phyloP scores from a whole-genome alignment of 1,140 invertebrate genomes.

The Eulimnadia texana region DNA sequence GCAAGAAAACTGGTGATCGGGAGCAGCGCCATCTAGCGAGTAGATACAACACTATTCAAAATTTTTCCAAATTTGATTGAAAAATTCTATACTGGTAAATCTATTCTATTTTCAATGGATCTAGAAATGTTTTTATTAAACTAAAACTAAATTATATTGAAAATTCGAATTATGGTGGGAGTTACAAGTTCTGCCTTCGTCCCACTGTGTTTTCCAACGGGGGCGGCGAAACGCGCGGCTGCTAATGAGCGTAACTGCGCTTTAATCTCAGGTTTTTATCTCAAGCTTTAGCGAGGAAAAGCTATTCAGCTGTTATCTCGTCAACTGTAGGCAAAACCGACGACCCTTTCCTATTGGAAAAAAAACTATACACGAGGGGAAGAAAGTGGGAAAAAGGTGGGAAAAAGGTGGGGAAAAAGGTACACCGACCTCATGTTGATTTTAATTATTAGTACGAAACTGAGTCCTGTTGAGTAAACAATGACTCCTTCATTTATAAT shows the following conservation, averaged over 20 bases:
- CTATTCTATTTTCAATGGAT: too few relatives aligned
- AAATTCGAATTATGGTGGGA: too few relatives aligned
- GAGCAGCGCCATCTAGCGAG: not conserved
- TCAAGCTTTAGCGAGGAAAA: not conserved
- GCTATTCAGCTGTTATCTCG: not conserved
- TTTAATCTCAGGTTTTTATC: not conserved
- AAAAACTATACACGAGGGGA: not conserved
- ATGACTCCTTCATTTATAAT: not conserved
- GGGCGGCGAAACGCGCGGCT: too few relatives aligned
- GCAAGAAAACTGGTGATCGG: not conserved
- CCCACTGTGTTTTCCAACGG: too few relatives aligned
- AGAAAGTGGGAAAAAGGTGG: not conserved
- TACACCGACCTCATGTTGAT: not conserved
- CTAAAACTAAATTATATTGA: too few relatives aligned
- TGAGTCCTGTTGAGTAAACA: not conserved
- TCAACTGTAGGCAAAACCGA: not conserved
- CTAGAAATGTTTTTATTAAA: too few relatives aligned
- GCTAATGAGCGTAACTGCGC: too few relatives aligned
- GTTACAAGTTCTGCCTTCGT: too few relatives aligned
- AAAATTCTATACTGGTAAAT: too few relatives aligned
- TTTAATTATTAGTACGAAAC: not conserved
- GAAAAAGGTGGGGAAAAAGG: not conserved
- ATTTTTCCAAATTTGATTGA: too few relatives aligned
- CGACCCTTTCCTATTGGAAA: not conserved
- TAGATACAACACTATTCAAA: too few relatives aligned